phyloP scores from a whole-genome alignment of 2,113 vertebrate species.

The Mystacornis crossleyi region DNA sequence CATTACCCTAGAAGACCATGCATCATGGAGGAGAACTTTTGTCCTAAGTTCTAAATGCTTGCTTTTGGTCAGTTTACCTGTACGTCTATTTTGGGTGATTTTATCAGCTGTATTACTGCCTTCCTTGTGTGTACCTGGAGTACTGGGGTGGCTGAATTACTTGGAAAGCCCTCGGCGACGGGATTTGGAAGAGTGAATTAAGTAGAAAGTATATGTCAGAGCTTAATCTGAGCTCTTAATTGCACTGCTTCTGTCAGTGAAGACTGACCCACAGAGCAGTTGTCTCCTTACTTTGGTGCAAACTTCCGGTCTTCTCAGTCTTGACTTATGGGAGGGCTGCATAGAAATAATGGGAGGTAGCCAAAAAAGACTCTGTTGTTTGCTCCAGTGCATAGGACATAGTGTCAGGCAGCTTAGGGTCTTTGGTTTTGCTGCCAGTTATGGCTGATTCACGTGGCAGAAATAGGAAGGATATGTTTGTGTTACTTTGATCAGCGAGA shows the following conservation, averaged over 20 bases:
- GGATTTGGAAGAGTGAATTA: slow-evolving; percentile 53
- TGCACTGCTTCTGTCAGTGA: background rate
- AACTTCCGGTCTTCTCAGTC: background rate
- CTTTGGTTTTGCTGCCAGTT: background rate
- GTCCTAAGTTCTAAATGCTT: background rate
- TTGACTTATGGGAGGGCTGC: background rate
- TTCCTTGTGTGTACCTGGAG: background rate
- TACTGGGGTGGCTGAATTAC: background rate
- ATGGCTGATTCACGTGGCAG: background rate
- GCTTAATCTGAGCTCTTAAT: slow-evolving; percentile 46
- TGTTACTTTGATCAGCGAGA: background rate
- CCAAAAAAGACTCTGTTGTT: background rate
- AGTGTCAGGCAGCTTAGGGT: background rate
- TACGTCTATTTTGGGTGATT: fast-evolving
- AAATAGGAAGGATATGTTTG: background rate
- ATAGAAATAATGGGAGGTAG: background rate
- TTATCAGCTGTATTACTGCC: background rate
- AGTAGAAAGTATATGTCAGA: slow-evolving; percentile 15
- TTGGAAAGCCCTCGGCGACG: fast-evolving
- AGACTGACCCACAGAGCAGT: background rate
- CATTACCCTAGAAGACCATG: background rate
- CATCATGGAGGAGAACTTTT: fast-evolving
- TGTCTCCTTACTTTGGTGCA: background rate
- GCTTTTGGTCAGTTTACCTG: fast-evolving
- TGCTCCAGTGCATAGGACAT: background rate